Conservation (phyloP, 2,113 vertebrate species). For the Macrotis lagotis region DNA sequence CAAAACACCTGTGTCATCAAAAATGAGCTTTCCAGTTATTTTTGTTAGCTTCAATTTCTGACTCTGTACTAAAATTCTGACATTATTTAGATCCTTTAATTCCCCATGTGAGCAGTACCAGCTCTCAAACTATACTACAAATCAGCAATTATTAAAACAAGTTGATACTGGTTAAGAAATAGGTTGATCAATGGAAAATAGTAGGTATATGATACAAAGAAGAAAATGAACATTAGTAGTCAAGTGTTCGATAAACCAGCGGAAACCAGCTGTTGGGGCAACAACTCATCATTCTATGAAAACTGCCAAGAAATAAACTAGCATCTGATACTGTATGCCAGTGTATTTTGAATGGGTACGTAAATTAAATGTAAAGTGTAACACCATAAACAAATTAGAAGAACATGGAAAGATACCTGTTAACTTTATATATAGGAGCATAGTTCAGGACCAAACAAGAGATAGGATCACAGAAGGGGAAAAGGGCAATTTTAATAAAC, state of each 20-base stretch:
- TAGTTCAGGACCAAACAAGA: background rate
- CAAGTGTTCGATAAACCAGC: background rate
- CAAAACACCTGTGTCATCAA: background rate
- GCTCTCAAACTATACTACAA: background rate
- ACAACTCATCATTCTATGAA: background rate
- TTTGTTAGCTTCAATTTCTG: background rate
- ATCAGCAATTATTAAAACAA: background rate
- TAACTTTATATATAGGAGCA: background rate
- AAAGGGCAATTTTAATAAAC: background rate
- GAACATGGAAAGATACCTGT: background rate
- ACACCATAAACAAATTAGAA: background rate
- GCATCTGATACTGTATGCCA: background rate
- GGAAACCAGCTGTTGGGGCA: background rate
- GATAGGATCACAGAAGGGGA: background rate
- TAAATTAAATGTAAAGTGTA: background rate
- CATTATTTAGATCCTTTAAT: background rate
- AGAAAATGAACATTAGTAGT: background rate
- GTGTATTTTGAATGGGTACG: background rate
- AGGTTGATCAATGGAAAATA: background rate
- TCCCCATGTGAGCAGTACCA: background rate
- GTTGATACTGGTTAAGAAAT: background rate
- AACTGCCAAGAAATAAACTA: background rate
- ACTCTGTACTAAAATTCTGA: background rate
- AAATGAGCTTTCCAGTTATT: background rate
- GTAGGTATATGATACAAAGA: background rate